Conservation (phyloP, 2,113 vertebrate species). For the Ctenodactylus gundi region DNA sequence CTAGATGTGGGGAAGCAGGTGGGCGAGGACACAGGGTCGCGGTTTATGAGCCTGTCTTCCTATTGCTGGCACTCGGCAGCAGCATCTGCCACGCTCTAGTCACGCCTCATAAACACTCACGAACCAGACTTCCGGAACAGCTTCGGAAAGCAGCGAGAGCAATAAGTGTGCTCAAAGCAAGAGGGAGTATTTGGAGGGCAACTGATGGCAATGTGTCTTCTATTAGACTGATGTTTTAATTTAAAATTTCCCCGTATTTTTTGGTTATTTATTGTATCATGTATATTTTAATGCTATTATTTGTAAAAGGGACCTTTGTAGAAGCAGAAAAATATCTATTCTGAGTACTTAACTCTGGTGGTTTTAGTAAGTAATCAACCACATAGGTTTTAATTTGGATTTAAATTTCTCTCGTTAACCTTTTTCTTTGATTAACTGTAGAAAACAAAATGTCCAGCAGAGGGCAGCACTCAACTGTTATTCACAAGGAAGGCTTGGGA, state of each 20-base stretch:
- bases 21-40: neutral
- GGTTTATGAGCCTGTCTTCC: neutral
- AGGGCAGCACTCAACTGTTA: neutral
- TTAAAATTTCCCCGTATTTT: too few relatives aligned
- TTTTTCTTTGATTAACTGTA: neutral
- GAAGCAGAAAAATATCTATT: neutral
- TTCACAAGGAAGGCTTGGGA: accelerated
- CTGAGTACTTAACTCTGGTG: neutral
- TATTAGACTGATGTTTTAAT: too few relatives aligned
- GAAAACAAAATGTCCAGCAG: constrained; percentile 25
- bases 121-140: too few relatives aligned
- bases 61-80: neutral
- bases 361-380: neutral
- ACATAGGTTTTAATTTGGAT: neutral
- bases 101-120: neutral
- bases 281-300: neutral
- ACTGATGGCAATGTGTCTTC: too few relatives aligned
- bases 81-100: too few relatives aligned
- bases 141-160: too few relatives aligned
- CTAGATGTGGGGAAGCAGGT: neutral
- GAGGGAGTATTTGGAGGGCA: too few relatives aligned
- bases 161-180: too few relatives aligned
- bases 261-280: too few relatives aligned
- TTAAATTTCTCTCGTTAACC: neutral
- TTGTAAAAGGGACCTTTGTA: neutral